Base-by-base conservation (phyloP, 2,797 vertebrate species). In the Botia almorhae region DNA sequence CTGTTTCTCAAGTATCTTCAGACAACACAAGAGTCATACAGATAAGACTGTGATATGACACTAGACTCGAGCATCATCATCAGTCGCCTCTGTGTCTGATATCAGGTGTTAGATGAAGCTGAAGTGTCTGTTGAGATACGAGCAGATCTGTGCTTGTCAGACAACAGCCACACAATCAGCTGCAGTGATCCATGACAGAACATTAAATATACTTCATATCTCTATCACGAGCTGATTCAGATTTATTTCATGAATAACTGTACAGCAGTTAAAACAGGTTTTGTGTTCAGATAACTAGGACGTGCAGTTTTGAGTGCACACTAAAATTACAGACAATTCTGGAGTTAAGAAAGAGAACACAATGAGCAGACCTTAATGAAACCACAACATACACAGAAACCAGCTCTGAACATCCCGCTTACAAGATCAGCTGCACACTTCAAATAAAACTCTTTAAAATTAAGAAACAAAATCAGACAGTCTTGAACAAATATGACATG, bases 71-170 rank as follows among this genome's bases (percentile, higher is more conserved):
- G 43, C 63, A 75, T 82, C 43, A 81, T 74, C 43, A 76, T n/a
- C n/a, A n/a, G 82, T 63, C 69, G 68, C 16, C 71, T 78, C 60
- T 43, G 58, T 63, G 82, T 19, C 72, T 81, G 73, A 86, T 77
- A 85, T 88, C 85, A 83, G 68, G 80, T 50, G 63, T 43, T 29
- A 2, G 29, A 29, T 29, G 29, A 29, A 29, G 29, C 29, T 29
- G 29, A 67, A 78, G 78, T 63, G 48, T 74, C 63, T 0, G 76
- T 70, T 56, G 51, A 61, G 72, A 78, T 76, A 79, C 53, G 58
- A 70, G n/a, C 43, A 6, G n/a, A n/a, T n/a, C n/a, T n/a, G n/a
- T n/a, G n/a, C n/a, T n/a, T n/a, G n/a, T n/a, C n/a, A n/a, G n/a
- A n/a, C n/a, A 8, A 21, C 12, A 7, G 29, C 29, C 26, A 75